Conservation (phyloP, 1,140 invertebrate species). For the Zelostemma sp. region DNA sequence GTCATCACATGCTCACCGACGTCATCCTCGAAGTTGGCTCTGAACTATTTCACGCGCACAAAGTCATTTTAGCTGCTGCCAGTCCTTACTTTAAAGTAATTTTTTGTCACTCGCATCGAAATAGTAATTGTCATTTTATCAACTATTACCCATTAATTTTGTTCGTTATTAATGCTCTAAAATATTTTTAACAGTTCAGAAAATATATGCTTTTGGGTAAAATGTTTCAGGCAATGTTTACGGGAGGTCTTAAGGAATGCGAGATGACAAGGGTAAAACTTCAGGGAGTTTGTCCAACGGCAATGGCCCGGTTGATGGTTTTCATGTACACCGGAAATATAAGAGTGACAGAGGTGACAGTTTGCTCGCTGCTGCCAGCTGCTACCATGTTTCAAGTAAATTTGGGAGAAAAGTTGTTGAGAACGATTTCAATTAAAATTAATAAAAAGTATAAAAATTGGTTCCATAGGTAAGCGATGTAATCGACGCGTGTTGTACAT, state of each 20-base stretch:
- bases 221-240: slow-evolving; percentile 87
- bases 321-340: slow-evolving; percentile 95
- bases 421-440: no score
- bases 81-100: no score
- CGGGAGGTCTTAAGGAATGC: slow-evolving; percentile 86
- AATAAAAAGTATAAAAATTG: neutral
- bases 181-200: no score
- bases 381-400: slow-evolving; percentile 93
- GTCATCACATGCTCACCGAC: slow-evolving; percentile 91
- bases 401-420: no score
- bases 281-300: slow-evolving; percentile 88
- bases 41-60: slow-evolving; percentile 89
- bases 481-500: slow-evolving; percentile 91
- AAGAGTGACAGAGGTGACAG: slow-evolving; percentile 89
- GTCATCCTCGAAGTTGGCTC: slow-evolving; percentile 87
- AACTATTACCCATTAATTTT: no score
- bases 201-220: neutral
- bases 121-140: no score
- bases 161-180: no score
- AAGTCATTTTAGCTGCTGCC: no score
- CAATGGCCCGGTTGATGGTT: slow-evolving; percentile 85
- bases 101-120: no score
- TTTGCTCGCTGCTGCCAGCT: slow-evolving; percentile 89
- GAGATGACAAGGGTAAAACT: slow-evolving; percentile 88
- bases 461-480: slow-evolving; percentile 82